Evolutionary conservation across 2,113 vertebrate genomes (phyloP).

Genomic region (Apus apus): DNA sequence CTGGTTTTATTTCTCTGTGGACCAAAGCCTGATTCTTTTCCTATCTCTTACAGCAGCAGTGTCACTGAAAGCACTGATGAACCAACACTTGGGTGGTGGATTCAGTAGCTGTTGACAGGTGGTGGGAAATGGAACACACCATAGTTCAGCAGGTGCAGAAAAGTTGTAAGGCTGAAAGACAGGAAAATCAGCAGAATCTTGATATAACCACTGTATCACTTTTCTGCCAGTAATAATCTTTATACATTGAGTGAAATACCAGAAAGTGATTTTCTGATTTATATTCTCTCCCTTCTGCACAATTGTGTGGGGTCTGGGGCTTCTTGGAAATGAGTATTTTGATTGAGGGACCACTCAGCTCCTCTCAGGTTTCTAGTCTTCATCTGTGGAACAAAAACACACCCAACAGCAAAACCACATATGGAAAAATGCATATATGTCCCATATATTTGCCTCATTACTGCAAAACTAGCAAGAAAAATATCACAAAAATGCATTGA

Average conservation of each 20-base stretch:
- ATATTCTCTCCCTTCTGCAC: background rate
- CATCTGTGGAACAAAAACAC: background rate
- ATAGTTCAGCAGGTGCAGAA: conserved; percentile 27
- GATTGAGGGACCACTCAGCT: background rate
- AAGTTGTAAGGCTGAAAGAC: background rate
- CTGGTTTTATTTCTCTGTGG: background rate
- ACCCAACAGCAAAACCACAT: background rate
- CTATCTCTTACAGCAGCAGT: background rate
- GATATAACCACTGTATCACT: background rate
- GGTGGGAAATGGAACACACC: background rate
- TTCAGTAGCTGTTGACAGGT: background rate
- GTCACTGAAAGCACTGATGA: background rate
- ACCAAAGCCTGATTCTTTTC: background rate
- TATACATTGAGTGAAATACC: background rate
- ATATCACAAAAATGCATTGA: background rate
- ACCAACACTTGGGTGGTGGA: background rate
- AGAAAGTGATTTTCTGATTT: background rate
- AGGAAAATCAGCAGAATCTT: background rate
- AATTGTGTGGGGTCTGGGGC: background rate
- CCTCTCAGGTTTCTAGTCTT: background rate
- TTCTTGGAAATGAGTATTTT: background rate
- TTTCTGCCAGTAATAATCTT: background rate
- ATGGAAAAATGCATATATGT: background rate
- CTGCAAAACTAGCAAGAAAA: background rate
- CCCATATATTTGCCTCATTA: background rate